phyloP scores from a whole-genome alignment of 1,140 invertebrate genomes.

The Drosophila athabasca region DNA sequence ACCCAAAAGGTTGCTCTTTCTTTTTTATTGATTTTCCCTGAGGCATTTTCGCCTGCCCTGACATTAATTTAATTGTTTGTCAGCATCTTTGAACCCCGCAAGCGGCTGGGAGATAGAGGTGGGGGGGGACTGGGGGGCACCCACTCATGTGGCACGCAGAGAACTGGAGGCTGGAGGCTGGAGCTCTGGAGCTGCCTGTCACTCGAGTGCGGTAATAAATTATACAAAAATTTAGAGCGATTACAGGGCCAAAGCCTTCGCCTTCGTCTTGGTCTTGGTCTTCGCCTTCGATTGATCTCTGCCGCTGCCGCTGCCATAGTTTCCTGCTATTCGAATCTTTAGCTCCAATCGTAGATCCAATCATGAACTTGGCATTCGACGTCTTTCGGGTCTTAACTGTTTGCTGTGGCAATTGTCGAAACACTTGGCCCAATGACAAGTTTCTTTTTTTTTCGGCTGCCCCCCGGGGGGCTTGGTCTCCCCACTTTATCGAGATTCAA shows the following conservation, averaged over 20 bases:
- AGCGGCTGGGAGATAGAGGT: too few species aligned
- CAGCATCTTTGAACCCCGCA: slow-evolving; percentile 75
- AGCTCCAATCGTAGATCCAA: slow-evolving; percentile 3
- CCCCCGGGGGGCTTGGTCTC: slow-evolving; percentile 26
- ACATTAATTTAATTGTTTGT: slow-evolving; percentile 81
- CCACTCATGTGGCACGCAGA: slow-evolving; percentile 35
- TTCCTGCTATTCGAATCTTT: slow-evolving; percentile 56
- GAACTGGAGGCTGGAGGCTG: too few species aligned
- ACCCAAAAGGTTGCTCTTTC: slow-evolving; percentile 34
- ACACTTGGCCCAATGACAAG: slow-evolving; percentile 60
- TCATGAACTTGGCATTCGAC: slow-evolving; percentile 33
- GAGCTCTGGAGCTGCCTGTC: slow-evolving; percentile 32
- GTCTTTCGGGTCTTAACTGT: too few species aligned
- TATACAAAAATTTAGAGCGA: slow-evolving; percentile 69
- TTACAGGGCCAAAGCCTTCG: slow-evolving; percentile 50
- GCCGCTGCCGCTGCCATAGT: slow-evolving; percentile 65
- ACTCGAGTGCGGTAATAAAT: slow-evolving; percentile 66
- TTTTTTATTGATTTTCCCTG: slow-evolving; percentile 66
- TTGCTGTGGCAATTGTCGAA: slow-evolving; percentile 11
- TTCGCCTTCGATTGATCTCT: slow-evolving; percentile 57
- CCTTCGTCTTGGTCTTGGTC: too few species aligned
- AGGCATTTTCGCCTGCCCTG: slow-evolving; percentile 54
- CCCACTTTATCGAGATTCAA: slow-evolving; percentile 42
- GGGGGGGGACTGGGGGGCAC: neutral
- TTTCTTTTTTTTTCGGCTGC: slow-evolving; percentile 20